Conservation (phyloP, 2,888 invertebrate species). For the Tenthredo notha region DNA sequence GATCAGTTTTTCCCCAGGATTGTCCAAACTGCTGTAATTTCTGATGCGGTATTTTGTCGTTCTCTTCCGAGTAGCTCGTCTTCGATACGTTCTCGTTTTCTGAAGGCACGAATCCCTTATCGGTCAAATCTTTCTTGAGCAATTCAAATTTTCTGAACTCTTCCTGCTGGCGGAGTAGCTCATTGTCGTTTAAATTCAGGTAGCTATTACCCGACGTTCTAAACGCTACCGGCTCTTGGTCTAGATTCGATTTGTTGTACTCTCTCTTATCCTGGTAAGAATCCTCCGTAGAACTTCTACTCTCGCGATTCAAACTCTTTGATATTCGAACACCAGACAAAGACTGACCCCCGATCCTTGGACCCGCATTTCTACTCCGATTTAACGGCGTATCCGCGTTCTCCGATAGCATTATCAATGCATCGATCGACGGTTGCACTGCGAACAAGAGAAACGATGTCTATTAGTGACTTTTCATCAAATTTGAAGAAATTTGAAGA, state of each 20-base stretch:
- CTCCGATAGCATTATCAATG: conserved; percentile 66
- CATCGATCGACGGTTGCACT: conserved; percentile 67
- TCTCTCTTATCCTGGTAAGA: conserved; percentile 25
- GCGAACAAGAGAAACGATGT: conserved; percentile 38
- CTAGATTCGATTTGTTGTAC: conserved; percentile 14
- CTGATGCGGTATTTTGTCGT: conserved; percentile 18
- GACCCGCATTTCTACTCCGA: conserved; percentile 1
- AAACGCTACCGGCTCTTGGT: not conserved
- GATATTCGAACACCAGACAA: not conserved
- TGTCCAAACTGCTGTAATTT: conserved; percentile 52
- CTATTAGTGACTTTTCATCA: not conserved
- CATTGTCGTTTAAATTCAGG: conserved; percentile 57
- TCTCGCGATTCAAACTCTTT: not conserved
- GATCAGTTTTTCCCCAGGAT: conserved; percentile 12
- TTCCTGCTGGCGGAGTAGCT: conserved; percentile 59
- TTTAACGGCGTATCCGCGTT: conserved; percentile 57
- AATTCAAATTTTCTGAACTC: conserved; percentile 60
- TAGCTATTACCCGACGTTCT: conserved; percentile 6
- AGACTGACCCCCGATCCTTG: not conserved
- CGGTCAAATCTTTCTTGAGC: conserved; percentile 56
- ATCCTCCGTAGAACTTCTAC: not conserved
- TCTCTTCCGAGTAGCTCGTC: conserved; percentile 44
- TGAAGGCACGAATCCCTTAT: conserved; percentile 55
- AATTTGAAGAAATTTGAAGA: not conserved
- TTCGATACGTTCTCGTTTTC: conserved; percentile 62